Evolutionary conservation across 2,888 invertebrate genomes (phyloP).

Genomic region (Dyspetes luteomarginatus): DNA sequence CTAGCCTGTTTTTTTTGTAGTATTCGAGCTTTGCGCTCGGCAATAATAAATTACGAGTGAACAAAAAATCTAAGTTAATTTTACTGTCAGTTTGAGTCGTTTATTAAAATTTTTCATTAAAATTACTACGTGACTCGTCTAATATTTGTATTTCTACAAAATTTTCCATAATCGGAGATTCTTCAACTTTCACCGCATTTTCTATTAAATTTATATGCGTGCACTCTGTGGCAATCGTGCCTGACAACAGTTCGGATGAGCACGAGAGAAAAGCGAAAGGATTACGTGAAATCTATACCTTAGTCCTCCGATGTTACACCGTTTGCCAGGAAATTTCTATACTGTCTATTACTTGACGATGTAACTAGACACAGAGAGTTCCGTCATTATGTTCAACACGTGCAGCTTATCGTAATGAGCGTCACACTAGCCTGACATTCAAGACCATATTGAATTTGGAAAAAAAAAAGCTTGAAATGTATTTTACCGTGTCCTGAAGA

Average conservation of each 20-base stretch:
- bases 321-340: too few species aligned
- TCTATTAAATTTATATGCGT: slow-evolving; percentile 40
- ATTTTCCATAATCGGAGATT: not conserved
- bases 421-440: too few species aligned
- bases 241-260: slow-evolving; percentile 33
- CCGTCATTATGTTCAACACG: too few species aligned
- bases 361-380: too few species aligned
- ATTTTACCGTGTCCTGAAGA: too few species aligned
- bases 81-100: slow-evolving; percentile 7
- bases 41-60: not conserved
- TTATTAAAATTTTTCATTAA: slow-evolving; percentile 36
- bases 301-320: not conserved
- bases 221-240: slow-evolving; percentile 12
- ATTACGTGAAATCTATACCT: slow-evolving; percentile 59
- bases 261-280: slow-evolving; percentile 56
- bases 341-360: too few species aligned
- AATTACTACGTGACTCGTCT: slow-evolving; percentile 42
- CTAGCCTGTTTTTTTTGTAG: not conserved
- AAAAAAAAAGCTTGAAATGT: too few species aligned
- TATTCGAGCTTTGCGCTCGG: not conserved
- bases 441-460: too few species aligned
- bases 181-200: slow-evolving; percentile 57
- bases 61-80: not conserved
- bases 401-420: too few species aligned
- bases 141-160: slow-evolving; percentile 9